Evolutionary conservation across 2,797 vertebrate species (phyloP), one percentile per base, ranked within the genome.

Genomic region (Aldrovandia affinis): DNA sequence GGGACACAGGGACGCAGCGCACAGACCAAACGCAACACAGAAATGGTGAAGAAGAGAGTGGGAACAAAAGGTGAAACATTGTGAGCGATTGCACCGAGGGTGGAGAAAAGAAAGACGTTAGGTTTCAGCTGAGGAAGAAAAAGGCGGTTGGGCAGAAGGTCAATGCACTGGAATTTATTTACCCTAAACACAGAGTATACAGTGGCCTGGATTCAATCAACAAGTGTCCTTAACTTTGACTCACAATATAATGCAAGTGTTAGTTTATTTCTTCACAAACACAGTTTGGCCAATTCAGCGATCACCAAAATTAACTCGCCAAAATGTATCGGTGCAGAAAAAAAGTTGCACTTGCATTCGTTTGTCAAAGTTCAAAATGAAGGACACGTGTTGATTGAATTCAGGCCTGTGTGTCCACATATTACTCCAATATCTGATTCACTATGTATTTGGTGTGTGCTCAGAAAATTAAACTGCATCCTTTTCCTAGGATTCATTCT

Each of bases 1-100:
- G 30, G 79, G 30, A 92, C 90, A 87, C 88, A 50, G 63, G 55
- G 84, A 78, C 80, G 87, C 57, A 86, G 80, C 80, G 84, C 75
- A 83, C 25, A 82, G 83, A 89, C 85, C 90, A 77, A 80, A 90
- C 83, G 82, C 0, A 10, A 78, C 61, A 83, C 42, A 81, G 86
- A 92, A 88, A 93, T 93, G 91, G 90, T 93, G 93, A 89, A 88
- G 88, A 92, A 89, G 86, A 93, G 92, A 93, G 89, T 91, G 89
- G 93, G 90, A 89, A 93, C 92, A 94, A 89, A 77, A 93, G 92
- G 88, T 87, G 87, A 93, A 93, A 94, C 87, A 87, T 90, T 90
- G 94, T 95, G 91, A 95, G 93, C 86, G 88, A 86, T 85, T 89
- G 89, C 83, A 92, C 91, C 82, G 81, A 54, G 87, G 83, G 86